phyloP scores from a whole-genome alignment of 2,888 invertebrate genomes.

The Drepana falcataria region DNA sequence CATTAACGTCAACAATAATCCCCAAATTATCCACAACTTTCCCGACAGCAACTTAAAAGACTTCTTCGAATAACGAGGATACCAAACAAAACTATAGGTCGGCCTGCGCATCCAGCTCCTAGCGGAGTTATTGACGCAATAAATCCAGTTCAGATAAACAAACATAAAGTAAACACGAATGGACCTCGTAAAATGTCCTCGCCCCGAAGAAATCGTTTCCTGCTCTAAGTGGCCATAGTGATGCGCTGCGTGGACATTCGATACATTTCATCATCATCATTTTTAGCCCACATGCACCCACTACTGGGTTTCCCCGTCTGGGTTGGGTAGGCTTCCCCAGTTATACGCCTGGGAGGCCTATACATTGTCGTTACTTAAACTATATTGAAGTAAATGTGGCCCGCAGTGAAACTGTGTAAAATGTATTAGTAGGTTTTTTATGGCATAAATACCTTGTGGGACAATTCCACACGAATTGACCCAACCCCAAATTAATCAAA shows the following conservation, averaged over 20 bases:
- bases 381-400: too few species aligned
- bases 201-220: constrained; percentile 22
- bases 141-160: constrained; percentile 52
- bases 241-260: not conserved
- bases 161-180: constrained; percentile 36
- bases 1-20: not conserved
- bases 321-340: too few species aligned
- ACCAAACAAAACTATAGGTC: not conserved
- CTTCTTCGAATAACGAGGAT: not conserved
- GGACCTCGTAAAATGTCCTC: constrained; percentile 36
- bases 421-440: too few species aligned
- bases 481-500: too few species aligned
- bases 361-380: too few species aligned
- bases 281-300: too few species aligned
- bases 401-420: too few species aligned
- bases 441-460: too few species aligned
- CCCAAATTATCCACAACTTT: not conserved
- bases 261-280: too few species aligned
- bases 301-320: too few species aligned
- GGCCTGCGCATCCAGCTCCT: not conserved
- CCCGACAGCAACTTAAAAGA: not conserved
- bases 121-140: constrained; percentile 45
- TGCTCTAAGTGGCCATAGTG: constrained; percentile 2
- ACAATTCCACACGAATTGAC: too few species aligned
- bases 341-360: too few species aligned